phyloP scores from a whole-genome alignment of 2,888 invertebrate species.

The Ophonus ardosiacus region DNA sequence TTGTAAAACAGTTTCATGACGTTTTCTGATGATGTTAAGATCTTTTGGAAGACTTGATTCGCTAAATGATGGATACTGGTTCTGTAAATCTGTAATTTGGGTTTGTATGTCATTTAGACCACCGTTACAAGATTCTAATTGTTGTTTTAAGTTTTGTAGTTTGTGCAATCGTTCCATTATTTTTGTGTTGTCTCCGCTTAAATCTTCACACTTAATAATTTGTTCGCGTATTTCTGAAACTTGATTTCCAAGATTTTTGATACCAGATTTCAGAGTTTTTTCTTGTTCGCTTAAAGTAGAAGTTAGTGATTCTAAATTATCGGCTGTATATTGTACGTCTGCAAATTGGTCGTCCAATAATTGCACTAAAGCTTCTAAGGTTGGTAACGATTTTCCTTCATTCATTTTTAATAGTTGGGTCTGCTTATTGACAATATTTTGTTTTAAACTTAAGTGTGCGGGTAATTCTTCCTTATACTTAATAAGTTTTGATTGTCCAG shows the following conservation, averaged over 20 bases:
- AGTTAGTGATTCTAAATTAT: slow-evolving; percentile 85
- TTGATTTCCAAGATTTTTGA: slow-evolving; percentile 84
- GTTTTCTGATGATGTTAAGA: slow-evolving; percentile 88
- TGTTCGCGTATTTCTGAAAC: slow-evolving; percentile 87
- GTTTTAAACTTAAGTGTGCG: slow-evolving; percentile 85
- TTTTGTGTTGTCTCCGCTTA: slow-evolving; percentile 91
- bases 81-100: slow-evolving; percentile 84
- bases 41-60: slow-evolving; percentile 90
- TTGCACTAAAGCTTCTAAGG: slow-evolving; percentile 82
- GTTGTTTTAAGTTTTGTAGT: slow-evolving; percentile 84
- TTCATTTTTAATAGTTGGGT: slow-evolving; percentile 88
- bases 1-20: slow-evolving; percentile 86
- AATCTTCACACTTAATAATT: slow-evolving; percentile 92
- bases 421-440: slow-evolving; percentile 88
- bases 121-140: slow-evolving; percentile 83
- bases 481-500: slow-evolving; percentile 85
- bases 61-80: slow-evolving; percentile 86
- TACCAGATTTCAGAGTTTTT: slow-evolving; percentile 82
- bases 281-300: slow-evolving; percentile 87
- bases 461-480: slow-evolving; percentile 93
- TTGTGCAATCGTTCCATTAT: slow-evolving; percentile 87
- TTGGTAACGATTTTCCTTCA: slow-evolving; percentile 83
- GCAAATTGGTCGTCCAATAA: slow-evolving; percentile 87
- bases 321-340: slow-evolving; percentile 84
- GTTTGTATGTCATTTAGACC: slow-evolving; percentile 84